Conservation (phyloP, 1,140 invertebrate genomes). For the Drosophila tropicalis region DNA sequence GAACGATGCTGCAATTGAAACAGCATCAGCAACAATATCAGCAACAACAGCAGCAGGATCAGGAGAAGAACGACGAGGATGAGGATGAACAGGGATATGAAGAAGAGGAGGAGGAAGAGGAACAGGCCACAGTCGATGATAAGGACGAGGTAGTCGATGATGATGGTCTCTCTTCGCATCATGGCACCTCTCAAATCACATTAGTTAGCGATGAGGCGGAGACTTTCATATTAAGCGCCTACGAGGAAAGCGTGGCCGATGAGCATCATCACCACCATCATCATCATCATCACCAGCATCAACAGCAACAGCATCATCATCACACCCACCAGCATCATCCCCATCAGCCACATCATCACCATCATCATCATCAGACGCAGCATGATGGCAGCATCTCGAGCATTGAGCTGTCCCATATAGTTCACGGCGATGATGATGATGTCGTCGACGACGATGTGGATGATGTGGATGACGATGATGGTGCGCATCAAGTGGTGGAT, state of each 20-base stretch:
- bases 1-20: slow-evolving; percentile 47
- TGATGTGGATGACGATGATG: slow-evolving; percentile 60
- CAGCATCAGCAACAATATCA: slow-evolving; percentile 29
- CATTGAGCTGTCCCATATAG: slow-evolving; percentile 72
- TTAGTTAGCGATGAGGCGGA: slow-evolving; percentile 74
- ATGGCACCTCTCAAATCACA: slow-evolving; percentile 63
- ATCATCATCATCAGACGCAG: slow-evolving; percentile 61
- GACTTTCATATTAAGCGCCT: slow-evolving; percentile 74
- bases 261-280: slow-evolving; percentile 60
- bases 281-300: slow-evolving; percentile 48
- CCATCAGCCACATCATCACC: slow-evolving; percentile 53
- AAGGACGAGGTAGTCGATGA: slow-evolving; percentile 59
- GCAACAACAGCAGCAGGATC: slow-evolving; percentile 32
- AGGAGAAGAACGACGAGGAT: slow-evolving; percentile 25
- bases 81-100: slow-evolving; percentile 34
- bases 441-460: slow-evolving; percentile 64
- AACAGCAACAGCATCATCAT: slow-evolving; percentile 56
- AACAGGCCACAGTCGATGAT: slow-evolving; percentile 41
- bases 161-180: slow-evolving; percentile 62
- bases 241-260: slow-evolving; percentile 77
- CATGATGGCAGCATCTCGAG: slow-evolving; percentile 74
- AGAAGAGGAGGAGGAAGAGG: slow-evolving; percentile 25
- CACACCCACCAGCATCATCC: slow-evolving; percentile 48
- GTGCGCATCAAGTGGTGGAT: slow-evolving; percentile 62
- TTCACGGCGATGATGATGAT: slow-evolving; percentile 66